phyloP scores from a whole-genome alignment of 2,797 vertebrate species.

The Epinephelus malabaricus region DNA sequence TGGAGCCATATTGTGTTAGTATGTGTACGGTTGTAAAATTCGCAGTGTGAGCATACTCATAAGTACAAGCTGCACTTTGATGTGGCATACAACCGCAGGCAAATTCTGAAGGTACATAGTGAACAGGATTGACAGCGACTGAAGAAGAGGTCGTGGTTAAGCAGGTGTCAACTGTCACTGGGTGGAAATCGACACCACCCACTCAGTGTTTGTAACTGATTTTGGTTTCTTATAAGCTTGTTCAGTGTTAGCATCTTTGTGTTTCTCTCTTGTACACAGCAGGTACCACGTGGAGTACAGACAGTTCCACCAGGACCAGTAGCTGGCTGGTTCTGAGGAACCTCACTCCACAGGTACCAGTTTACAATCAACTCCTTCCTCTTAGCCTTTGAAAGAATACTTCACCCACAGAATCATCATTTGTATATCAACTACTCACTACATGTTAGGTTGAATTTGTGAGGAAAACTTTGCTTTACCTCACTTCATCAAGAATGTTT shows the following conservation, averaged over 20 bases:
- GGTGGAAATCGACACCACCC: constrained; percentile 29
- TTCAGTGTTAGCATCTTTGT: constrained; percentile 8
- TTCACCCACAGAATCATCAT: no score
- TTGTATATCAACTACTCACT: no score
- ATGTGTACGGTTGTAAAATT: not conserved
- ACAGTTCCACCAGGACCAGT: constrained; percentile 95
- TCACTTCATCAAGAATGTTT: no score
- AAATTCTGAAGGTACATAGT: not conserved
- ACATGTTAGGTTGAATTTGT: no score
- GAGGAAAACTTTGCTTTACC: no score
- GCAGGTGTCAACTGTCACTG: constrained; percentile 36
- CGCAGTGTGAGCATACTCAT: not conserved
- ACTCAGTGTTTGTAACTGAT: constrained; percentile 16
- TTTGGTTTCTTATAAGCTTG: constrained; percentile 13
- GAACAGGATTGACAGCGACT: not conserved
- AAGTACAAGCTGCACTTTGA: constrained; percentile 11
- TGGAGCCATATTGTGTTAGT: not conserved
- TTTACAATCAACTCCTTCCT: not conserved
- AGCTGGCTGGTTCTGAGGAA: constrained; percentile 99
- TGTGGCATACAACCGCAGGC: constrained; percentile 17
- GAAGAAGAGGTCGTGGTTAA: constrained; percentile 32
- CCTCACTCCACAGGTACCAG: constrained; percentile 95
- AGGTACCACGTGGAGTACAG: constrained; percentile 98
- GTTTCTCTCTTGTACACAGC: constrained; percentile 51
- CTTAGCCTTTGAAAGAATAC: not conserved